Evolutionary conservation across 2,113 vertebrate species (phyloP).

Genomic region (Pygoscelis antarcticus): DNA sequence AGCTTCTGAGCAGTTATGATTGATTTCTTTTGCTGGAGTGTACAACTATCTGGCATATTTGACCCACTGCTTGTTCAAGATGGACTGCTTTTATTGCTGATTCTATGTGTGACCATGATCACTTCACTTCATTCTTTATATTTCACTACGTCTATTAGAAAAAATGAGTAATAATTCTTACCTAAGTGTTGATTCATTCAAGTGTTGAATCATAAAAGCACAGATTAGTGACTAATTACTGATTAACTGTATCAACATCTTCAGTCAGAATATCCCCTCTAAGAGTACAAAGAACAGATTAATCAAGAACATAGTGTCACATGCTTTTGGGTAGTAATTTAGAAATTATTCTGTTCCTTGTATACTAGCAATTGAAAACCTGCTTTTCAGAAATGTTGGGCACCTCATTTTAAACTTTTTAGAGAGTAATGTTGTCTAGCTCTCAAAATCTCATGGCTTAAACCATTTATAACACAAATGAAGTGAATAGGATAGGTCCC

Average conservation of each 20-base stretch:
- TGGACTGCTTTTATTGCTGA: neutral
- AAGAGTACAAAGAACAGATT: neutral
- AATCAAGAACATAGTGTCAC: neutral
- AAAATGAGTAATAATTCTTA: slow-evolving; percentile 9
- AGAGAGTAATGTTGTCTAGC: neutral
- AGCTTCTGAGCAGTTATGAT: neutral
- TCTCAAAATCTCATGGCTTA: neutral
- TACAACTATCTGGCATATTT: neutral
- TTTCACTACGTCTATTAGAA: neutral
- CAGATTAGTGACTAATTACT: slow-evolving; percentile 33
- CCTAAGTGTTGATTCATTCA: slow-evolving; percentile 29
- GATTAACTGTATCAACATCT: slow-evolving; percentile 12
- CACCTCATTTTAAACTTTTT: neutral
- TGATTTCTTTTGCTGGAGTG: neutral
- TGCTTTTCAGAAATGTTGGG: neutral
- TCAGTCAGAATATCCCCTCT: neutral
- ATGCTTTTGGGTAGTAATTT: neutral
- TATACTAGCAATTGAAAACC: neutral
- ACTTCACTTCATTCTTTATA: neutral
- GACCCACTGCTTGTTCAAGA: neutral
- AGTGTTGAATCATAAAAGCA: slow-evolving; percentile 11
- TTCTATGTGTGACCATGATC: neutral
- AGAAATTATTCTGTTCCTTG: neutral
- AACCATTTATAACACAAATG: neutral
- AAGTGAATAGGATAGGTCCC: neutral